Conservation (phyloP, 1,140 invertebrate genomes). For the Aricia agestis region DNA sequence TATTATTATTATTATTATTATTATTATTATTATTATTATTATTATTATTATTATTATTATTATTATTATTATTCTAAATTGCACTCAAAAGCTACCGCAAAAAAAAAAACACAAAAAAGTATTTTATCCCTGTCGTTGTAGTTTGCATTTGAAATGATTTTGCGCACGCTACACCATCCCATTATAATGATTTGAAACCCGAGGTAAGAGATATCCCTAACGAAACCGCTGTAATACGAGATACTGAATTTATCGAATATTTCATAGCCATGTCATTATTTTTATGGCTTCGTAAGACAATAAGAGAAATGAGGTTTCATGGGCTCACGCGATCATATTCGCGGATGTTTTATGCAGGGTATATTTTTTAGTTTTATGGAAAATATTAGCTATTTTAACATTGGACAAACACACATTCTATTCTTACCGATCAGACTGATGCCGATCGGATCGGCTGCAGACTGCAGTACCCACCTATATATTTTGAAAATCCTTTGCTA, state of each 20-base stretch:
- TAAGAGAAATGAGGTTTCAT: conserved; percentile 14
- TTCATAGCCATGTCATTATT: conserved; percentile 16
- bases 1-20: no score
- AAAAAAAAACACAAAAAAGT: conserved; percentile 16
- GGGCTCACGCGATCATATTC: conserved; percentile 1
- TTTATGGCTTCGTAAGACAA: conserved; percentile 15
- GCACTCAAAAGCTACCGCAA: background rate
- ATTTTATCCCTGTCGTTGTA: background rate
- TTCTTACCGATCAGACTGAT: no score
- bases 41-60: no score
- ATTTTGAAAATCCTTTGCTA: no score
- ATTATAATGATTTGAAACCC: conserved; percentile 12
- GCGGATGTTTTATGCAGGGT: background rate
- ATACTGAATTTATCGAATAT: conserved; percentile 11
- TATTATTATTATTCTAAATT: no score
- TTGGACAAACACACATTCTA: no score
- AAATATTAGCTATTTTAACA: no score
- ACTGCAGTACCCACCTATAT: no score
- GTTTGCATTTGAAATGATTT: conserved; percentile 13
- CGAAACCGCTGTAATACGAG: conserved; percentile 5
- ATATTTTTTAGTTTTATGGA: background rate
- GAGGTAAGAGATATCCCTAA: conserved; percentile 8
- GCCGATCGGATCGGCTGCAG: no score
- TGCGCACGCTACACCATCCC: conserved; percentile 4
- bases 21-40: no score